Percentiles rank a stretch among this genome's conserved stretches.
These are phyloP conservation scores for Drosophila ogumai DNA, from an alignment of 1,140 invertebrate species.

Conservation along the genomic window DNA sequence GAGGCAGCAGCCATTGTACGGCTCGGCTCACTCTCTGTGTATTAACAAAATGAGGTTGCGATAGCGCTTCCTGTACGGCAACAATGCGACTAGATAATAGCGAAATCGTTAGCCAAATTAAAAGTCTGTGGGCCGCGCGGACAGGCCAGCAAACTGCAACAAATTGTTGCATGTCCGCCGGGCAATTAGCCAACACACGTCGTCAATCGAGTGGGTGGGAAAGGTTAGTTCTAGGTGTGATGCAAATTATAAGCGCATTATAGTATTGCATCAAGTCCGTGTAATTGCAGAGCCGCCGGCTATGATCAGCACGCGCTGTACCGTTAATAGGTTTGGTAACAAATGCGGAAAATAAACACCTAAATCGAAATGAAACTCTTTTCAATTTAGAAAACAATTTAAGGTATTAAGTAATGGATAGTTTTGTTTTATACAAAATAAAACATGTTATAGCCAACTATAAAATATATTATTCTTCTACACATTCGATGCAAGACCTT, in stretches of 20 bases:
- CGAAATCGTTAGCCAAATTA: slow-evolving; percentile 67
- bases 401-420: background rate
- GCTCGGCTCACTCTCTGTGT: slow-evolving; percentile 29
- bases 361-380: background rate
- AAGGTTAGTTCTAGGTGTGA: slow-evolving; percentile 33
- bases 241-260: slow-evolving; percentile 44
- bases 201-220: slow-evolving; percentile 32
- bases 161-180: slow-evolving; percentile 47
- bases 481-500: too few relatives aligned
- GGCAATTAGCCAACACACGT: slow-evolving; percentile 40
- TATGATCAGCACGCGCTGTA: slow-evolving; percentile 46
- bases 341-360: background rate
- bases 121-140: slow-evolving; percentile 36
- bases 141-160: slow-evolving; percentile 47
- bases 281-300: slow-evolving; percentile 40
- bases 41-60: slow-evolving; percentile 39
- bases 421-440: background rate
- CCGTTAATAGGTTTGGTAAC: slow-evolving; percentile 23
- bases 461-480: background rate
- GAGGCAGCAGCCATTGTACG: slow-evolving; percentile 52
- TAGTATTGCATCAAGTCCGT: slow-evolving; percentile 26
- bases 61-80: slow-evolving; percentile 59
- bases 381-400: background rate
- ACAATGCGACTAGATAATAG: slow-evolving; percentile 55
- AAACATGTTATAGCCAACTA: too few relatives aligned